Evolutionary conservation across 2,113 vertebrate species (phyloP).

Genomic region (Odontesthes bonariensis): DNA sequence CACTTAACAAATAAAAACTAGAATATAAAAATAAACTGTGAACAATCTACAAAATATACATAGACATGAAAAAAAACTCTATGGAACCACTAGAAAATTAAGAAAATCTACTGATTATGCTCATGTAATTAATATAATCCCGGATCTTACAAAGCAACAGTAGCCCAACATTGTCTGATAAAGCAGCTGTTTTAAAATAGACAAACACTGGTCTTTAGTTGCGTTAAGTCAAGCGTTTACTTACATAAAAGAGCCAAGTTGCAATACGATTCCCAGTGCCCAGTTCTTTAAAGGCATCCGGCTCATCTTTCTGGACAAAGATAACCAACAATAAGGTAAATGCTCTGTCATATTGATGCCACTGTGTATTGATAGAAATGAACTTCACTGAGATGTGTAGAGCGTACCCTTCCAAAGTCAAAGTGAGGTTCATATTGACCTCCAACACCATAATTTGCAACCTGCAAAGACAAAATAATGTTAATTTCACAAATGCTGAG

Average conservation of each 20-base stretch:
- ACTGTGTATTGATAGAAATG: not conserved
- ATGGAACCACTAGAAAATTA: no score
- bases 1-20: not conserved
- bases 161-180: no score
- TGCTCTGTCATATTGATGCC: not conserved
- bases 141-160: no score
- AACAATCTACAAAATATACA: not conserved
- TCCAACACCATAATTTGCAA: conserved; percentile 91
- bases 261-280: conserved; percentile 98
- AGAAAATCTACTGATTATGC: no score
- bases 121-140: no score
- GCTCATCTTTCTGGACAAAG: conserved; percentile 94
- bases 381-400: conserved; percentile 1
- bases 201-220: not conserved
- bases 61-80: no score
- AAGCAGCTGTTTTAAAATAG: no score
- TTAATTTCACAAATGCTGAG: not conserved
- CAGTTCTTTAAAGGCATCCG: conserved; percentile 98
- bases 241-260: conserved; percentile 98
- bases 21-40: not conserved
- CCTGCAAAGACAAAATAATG: conserved; percentile 72
- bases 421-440: conserved; percentile 92
- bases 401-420: conserved; percentile 90
- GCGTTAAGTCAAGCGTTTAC: conserved; percentile 63
- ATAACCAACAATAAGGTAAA: conserved; percentile 14